Evolutionary conservation across 2,113 vertebrate species (phyloP).

Genomic region (Pimephales promelas): DNA sequence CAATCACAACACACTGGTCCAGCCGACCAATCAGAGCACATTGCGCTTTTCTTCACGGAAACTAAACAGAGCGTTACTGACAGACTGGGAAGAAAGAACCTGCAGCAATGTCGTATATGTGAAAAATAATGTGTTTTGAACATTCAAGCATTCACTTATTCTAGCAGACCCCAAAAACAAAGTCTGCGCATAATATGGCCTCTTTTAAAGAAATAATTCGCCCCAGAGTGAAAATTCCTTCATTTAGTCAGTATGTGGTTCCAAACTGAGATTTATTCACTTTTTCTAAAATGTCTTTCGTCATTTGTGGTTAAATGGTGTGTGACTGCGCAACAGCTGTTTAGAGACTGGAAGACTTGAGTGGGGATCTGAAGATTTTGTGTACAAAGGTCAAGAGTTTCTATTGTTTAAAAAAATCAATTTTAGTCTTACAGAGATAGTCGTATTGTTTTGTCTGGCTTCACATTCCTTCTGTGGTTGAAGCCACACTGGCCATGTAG

Average conservation of each 20-base stretch:
- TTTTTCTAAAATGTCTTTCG: not conserved
- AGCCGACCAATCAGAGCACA: too few relatives aligned
- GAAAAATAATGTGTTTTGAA: too few relatives aligned
- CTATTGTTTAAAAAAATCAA: not conserved
- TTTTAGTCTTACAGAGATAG: not conserved
- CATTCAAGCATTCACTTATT: too few relatives aligned
- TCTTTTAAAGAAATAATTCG: not conserved
- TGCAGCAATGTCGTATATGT: too few relatives aligned
- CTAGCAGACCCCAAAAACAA: too few relatives aligned
- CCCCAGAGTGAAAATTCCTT: not conserved
- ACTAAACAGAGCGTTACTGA: too few relatives aligned
- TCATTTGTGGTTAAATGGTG: constrained; percentile 1
- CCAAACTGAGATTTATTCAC: not conserved
- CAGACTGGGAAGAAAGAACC: too few relatives aligned
- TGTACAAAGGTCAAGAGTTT: not conserved
- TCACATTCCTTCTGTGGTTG: constrained; percentile 57
- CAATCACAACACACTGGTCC: too few relatives aligned
- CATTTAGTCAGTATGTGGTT: not conserved
- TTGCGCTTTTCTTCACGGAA: too few relatives aligned
- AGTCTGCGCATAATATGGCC: too few relatives aligned
- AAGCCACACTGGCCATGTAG: constrained; percentile 38
- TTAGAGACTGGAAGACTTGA: not conserved
- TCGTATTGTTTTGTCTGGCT: constrained; percentile 30
- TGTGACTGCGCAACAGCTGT: not conserved
- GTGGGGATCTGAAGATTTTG: not conserved